Evolutionary conservation across 2,113 vertebrate genomes (phyloP).

Genomic region (Ellobius talpinus): DNA sequence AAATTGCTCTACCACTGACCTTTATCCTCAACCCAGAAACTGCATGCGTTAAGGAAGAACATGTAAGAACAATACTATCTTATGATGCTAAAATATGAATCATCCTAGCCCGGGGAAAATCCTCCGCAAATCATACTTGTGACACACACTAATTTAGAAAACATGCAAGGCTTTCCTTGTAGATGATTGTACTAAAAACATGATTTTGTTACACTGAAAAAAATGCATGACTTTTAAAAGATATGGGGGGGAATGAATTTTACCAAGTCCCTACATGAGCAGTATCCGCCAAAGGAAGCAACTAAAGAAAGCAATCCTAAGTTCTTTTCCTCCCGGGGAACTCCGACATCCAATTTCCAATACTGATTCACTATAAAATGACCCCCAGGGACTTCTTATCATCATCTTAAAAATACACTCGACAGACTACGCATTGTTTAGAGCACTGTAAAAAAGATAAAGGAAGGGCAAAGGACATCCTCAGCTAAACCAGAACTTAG

Average conservation of each 20-base stretch:
- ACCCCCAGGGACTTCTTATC: constrained; percentile 63
- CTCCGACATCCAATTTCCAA: constrained; percentile 51
- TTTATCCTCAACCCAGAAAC: neutral
- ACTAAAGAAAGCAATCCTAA: constrained; percentile 62
- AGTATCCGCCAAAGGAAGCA: constrained; percentile 57
- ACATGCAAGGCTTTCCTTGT: neutral
- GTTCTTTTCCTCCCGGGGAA: constrained; percentile 66
- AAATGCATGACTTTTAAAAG: constrained; percentile 24
- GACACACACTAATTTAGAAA: constrained; percentile 46
- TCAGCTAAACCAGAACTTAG: constrained; percentile 66
- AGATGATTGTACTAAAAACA: constrained; percentile 22
- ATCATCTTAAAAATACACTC: constrained; percentile 68
- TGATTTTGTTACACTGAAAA: neutral
- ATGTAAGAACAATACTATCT: neutral
- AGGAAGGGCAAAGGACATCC: constrained; percentile 87
- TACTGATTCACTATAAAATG: constrained; percentile 47
- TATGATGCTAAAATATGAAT: constrained; percentile 27
- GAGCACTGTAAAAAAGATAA: constrained; percentile 80
- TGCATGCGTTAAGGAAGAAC: neutral
- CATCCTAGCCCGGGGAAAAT: neutral
- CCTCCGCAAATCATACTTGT: neutral
- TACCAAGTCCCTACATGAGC: constrained; percentile 12
- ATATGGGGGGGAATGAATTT: constrained; percentile 30
- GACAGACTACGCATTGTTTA: constrained; percentile 61
- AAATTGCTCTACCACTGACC: neutral